Evolutionary conservation across 1,140 invertebrate genomes (phyloP).

Genomic region (Zaprionus camerounensis): DNA sequence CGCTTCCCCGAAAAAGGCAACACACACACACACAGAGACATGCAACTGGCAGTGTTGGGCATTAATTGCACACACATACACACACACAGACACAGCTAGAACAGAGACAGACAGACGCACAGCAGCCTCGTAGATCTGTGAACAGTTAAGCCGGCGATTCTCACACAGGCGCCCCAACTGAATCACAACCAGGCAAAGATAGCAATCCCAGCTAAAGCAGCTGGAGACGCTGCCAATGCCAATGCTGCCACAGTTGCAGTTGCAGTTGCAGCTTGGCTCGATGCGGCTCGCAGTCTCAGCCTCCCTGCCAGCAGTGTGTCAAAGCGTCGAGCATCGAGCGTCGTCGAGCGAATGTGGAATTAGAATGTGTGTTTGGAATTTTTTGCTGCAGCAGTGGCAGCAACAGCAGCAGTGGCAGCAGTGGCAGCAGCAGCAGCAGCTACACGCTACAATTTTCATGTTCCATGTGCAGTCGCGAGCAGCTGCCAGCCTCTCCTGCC

Average conservation of each 20-base stretch:
- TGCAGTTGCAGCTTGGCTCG: not conserved
- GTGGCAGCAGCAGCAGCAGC: constrained; percentile 44
- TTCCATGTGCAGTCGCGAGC: constrained; percentile 64
- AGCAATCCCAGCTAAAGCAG: constrained; percentile 39
- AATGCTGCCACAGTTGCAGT: constrained; percentile 9
- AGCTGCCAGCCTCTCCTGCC: constrained; percentile 44
- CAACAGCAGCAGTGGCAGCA: constrained; percentile 5
- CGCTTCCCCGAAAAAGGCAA: constrained; percentile 66
- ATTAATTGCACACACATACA: constrained; percentile 63
- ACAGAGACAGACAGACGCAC: constrained; percentile 23
- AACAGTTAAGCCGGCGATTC: constrained; percentile 58
- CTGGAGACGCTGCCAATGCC: not conserved
- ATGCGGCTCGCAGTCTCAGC: not conserved
- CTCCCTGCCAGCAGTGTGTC: constrained; percentile 61
- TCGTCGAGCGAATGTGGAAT: constrained; percentile 65
- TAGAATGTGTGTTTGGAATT: constrained; percentile 83
- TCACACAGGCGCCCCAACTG: constrained; percentile 56
- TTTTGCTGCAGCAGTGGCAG: constrained; percentile 17
- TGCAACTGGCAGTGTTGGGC: constrained; percentile 40
- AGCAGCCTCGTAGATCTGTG: constrained; percentile 43
- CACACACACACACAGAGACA: constrained; percentile 31
- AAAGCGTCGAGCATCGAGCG: constrained; percentile 59
- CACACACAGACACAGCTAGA: constrained; percentile 19
- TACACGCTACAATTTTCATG: constrained; percentile 80
- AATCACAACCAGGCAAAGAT: constrained; percentile 47